A percentile compares a stretch with the other conserved stretches of the same genome.
Evolutionary conservation across 64 coral and sea anemone genomes (phyloP).

Genomic region (Dendronephthya gigantea): DNA sequence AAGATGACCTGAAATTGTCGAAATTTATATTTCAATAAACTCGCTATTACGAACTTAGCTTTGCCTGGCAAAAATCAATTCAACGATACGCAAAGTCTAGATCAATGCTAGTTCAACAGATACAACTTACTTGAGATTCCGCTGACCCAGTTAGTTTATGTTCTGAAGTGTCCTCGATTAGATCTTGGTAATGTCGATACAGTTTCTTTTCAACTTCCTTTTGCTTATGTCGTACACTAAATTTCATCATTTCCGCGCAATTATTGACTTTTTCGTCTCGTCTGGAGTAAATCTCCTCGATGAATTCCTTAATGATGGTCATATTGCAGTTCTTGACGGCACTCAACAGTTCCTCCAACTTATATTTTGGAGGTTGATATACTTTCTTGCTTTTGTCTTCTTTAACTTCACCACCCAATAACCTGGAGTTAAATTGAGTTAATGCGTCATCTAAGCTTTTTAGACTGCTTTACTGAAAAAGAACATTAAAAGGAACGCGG

Average conservation of each 20-base stretch:
- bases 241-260: conserved; percentile 9
- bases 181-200: neutral
- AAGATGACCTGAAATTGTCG: neutral
- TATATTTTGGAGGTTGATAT: neutral
- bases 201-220: conserved; percentile 7
- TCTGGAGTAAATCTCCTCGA: neutral
- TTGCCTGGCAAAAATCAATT: too few relatives aligned
- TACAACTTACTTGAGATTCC: neutral
- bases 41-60: too few relatives aligned
- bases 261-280: neutral
- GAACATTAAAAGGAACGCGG: too few relatives aligned
- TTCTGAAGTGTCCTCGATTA: conserved; percentile 2
- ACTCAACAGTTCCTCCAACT: neutral
- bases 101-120: neutral
- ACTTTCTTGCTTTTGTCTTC: neutral
- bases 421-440: neutral
- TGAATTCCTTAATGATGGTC: conserved; percentile 6
- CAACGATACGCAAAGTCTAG: too few relatives aligned
- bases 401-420: conserved; percentile 1
- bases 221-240: neutral
- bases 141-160: neutral
- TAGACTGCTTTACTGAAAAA: too few relatives aligned
- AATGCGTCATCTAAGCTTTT: too few relatives aligned
- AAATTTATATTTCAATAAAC: neutral
- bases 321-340: conserved; percentile 11